A percentile compares a stretch with the other conserved stretches of the same genome.
Evolutionary conservation across 2,113 vertebrate genomes (phyloP).

Genomic region (Loxodonta africana): DNA sequence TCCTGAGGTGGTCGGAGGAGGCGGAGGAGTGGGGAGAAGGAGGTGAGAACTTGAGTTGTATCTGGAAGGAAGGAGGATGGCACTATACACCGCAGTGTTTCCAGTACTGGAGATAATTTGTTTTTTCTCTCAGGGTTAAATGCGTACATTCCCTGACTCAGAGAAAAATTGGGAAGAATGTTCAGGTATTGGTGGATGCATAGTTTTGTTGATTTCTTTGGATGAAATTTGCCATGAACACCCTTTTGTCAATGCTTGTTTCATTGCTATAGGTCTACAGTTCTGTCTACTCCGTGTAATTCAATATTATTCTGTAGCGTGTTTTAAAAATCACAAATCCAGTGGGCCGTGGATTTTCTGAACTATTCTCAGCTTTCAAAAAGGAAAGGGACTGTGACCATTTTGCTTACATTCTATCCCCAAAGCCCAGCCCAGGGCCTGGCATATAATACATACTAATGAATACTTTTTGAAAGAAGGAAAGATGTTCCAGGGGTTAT

Average conservation of each 20-base stretch:
- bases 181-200: fast-evolving
- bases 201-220: not conserved
- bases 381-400: not conserved
- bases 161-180: not conserved
- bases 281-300: not conserved
- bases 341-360: slow-evolving; percentile 4
- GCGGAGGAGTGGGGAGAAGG: not conserved
- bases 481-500: not conserved
- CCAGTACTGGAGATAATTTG: not conserved
- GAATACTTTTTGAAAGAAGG: slow-evolving; percentile 12
- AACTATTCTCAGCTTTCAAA: slow-evolving; percentile 31
- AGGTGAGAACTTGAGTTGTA: not conserved
- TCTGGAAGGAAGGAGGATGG: not conserved
- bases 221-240: fast-evolving
- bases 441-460: slow-evolving; percentile 1
- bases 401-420: not conserved
- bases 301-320: not conserved
- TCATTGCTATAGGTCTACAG: not conserved
- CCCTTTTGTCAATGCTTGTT: not conserved
- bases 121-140: not conserved
- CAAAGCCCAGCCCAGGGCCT: not conserved
- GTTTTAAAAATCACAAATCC: not conserved
- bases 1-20: not conserved
- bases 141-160: not conserved
- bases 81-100: fast-evolving